Base-by-base conservation (phyloP, 2,888 invertebrate genomes). In the Nomada fabriciana region DNA sequence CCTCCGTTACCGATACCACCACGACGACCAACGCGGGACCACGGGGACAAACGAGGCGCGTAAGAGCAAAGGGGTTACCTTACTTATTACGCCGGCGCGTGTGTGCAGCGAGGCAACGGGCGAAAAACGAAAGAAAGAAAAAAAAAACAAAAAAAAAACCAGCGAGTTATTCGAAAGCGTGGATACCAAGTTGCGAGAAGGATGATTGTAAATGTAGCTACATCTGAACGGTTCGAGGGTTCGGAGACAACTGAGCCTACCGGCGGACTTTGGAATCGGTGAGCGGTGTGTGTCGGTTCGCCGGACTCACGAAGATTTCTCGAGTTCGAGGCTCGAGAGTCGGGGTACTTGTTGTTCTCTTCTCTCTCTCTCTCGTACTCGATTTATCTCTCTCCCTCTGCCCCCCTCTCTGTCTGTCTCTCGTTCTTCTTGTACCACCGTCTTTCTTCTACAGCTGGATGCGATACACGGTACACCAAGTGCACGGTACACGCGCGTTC, bases 221-320 rank as follows among this genome's bases (percentile, higher is more conserved):
- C 93, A 92, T 93, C 92, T 92, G 93, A 91, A 88, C 93, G 85
- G 91, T 90, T 91, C 92, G 92, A 91, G 92, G 91, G 88, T 92
- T 92, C 92, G 89, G 92, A 91, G 92, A 93, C 93, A 93, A 93
- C 93, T 93, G 92, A 91, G 90, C 90, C 80, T 84, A 79, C 83
- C 88, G 82, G 85, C 88, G 86, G 91, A 91, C 91, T 91, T 91
- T 91, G 89, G 89, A 90, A 88, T 88, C 87, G 88, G 88, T 88
- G 88, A 88, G 80, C 84, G 88, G 89, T 89, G 42, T 60, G 71
- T 43, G 72, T 91, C 88, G 86, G 85, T 89, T 89, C 88, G 85
- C 85, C 85, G 86, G 70, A 85, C 85, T 88, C 78, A 69, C 70
- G 52, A 71, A 60, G 60, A 79, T 80, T 84, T 77, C 82, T 75